A percentile compares a stretch with the other conserved stretches of the same genome.
phyloP scores from a whole-genome alignment of 2,888 invertebrate genomes.

The Drosophila emarginata region DNA sequence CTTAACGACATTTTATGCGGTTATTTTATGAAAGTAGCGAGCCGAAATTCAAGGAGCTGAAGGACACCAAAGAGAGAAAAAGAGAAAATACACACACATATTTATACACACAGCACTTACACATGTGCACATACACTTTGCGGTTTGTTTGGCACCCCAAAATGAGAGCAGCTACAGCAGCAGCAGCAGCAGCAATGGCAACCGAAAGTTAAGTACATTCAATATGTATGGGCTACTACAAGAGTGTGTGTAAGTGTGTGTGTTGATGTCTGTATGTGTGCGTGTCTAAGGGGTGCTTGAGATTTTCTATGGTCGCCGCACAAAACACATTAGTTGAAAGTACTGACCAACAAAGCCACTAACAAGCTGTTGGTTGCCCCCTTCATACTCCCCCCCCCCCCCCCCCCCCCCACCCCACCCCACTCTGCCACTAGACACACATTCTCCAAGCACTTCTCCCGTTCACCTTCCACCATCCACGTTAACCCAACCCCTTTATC shows the following conservation, averaged over 20 bases:
- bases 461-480: background rate
- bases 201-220: slow-evolving; percentile 41
- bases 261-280: slow-evolving; percentile 13
- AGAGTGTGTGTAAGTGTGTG: slow-evolving; percentile 17
- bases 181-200: slow-evolving; percentile 43
- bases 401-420: background rate
- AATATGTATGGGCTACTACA: slow-evolving; percentile 1
- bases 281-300: slow-evolving; percentile 65
- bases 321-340: slow-evolving; percentile 77
- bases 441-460: background rate
- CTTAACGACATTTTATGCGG: slow-evolving; percentile 77
- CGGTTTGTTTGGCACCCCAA: slow-evolving; percentile 64
- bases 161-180: slow-evolving; percentile 16
- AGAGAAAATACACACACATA: slow-evolving; percentile 6
- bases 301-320: slow-evolving; percentile 70
- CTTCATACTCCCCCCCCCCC: background rate
- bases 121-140: slow-evolving; percentile 36
- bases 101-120: slow-evolving; percentile 7
- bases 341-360: slow-evolving; percentile 79
- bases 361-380: slow-evolving; percentile 71
- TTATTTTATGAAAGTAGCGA: slow-evolving; percentile 66
- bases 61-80: slow-evolving; percentile 19
- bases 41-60: slow-evolving; percentile 48
- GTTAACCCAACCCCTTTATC: slow-evolving; percentile 25
- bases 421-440: slow-evolving; percentile 11